Evolutionary conservation across 2,113 vertebrate genomes (phyloP).

Genomic region (Cynopterus brachyotis): DNA sequence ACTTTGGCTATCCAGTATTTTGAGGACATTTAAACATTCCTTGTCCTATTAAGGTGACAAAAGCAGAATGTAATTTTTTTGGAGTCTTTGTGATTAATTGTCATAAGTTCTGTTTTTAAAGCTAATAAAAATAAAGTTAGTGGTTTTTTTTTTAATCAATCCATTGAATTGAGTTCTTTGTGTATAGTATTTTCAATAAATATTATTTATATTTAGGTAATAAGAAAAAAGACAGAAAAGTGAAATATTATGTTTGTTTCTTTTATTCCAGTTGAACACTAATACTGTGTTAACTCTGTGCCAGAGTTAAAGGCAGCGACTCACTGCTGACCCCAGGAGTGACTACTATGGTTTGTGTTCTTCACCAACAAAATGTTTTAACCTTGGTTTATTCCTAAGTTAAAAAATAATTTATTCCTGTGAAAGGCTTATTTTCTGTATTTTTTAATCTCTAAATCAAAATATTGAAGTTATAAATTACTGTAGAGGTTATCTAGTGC

Average conservation of each 20-base stretch:
- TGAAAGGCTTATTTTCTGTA: background rate
- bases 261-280: background rate
- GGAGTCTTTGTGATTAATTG: conserved; percentile 43
- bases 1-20: background rate
- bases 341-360: background rate
- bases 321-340: background rate
- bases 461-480: background rate
- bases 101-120: conserved; percentile 72
- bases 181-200: background rate
- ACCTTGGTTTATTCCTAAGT: background rate
- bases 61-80: conserved; percentile 47
- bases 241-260: background rate
- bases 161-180: background rate
- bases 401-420: conserved; percentile 6
- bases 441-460: background rate
- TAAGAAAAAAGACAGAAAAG: background rate
- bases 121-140: conserved; percentile 66
- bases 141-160: background rate
- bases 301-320: background rate
- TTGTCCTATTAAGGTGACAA: conserved; percentile 32
- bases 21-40: conserved; percentile 34
- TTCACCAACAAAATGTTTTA: background rate
- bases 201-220: background rate
- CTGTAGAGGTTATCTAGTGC: background rate
- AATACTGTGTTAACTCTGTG: too few relatives aligned